A percentile compares a stretch with the other conserved stretches of the same genome.
Evolutionary conservation across 2,113 vertebrate species (phyloP).

Genomic region (Brachyhypopomus gauderio): DNA sequence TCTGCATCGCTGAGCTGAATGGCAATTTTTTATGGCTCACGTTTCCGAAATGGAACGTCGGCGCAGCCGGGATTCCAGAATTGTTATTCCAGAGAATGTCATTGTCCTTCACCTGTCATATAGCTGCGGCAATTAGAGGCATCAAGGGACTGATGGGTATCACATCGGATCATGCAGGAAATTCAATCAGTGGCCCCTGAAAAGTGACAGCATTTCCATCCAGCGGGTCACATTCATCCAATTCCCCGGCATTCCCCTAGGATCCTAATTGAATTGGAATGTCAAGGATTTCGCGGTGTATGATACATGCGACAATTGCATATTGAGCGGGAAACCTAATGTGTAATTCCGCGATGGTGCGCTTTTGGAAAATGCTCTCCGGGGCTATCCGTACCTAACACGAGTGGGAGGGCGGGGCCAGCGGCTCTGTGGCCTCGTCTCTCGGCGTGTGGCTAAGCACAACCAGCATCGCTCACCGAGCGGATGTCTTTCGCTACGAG

Average conservation of each 20-base stretch:
- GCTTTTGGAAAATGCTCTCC: background rate
- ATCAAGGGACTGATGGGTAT: slow-evolving; percentile 47
- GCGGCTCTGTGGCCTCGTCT: slow-evolving; percentile 35
- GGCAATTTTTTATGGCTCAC: slow-evolving; percentile 14
- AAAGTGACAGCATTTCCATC: slow-evolving; percentile 47
- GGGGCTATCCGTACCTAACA: slow-evolving; percentile 28
- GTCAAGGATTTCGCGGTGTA: slow-evolving; percentile 24
- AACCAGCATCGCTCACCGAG: slow-evolving; percentile 42
- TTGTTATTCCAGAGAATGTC: slow-evolving; percentile 33
- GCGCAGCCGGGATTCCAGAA: background rate
- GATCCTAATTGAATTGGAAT: slow-evolving; percentile 52
- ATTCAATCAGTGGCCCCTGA: slow-evolving; percentile 55
- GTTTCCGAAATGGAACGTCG: background rate
- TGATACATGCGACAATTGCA: slow-evolving; percentile 19
- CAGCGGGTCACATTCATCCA: slow-evolving; percentile 34
- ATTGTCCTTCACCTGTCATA: slow-evolving; percentile 59
- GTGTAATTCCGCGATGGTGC: slow-evolving; percentile 4
- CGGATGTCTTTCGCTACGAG: slow-evolving; percentile 31
- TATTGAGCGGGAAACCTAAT: slow-evolving; percentile 36
- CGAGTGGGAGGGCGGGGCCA: slow-evolving; percentile 1
- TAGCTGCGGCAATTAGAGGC: slow-evolving; percentile 53
- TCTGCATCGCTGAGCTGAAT: slow-evolving; percentile 1
- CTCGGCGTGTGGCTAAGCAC: slow-evolving; percentile 53
- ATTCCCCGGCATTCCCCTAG: slow-evolving; percentile 32
- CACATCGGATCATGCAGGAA: slow-evolving; percentile 45